Conservation (phyloP, 92 coral and sea anemone species). For the Metridium senile region DNA sequence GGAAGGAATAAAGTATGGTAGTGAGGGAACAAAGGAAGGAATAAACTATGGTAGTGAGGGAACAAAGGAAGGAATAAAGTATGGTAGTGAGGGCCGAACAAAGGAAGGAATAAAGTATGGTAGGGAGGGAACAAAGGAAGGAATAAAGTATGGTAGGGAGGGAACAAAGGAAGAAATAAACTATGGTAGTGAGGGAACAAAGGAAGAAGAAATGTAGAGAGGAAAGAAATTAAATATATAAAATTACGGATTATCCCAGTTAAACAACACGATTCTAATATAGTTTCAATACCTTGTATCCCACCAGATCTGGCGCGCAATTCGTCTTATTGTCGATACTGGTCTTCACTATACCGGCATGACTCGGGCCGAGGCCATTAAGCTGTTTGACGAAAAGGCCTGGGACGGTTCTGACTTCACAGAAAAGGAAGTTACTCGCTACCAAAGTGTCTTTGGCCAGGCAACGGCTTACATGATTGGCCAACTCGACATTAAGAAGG, state of each 20-base stretch:
- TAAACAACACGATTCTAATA: neutral
- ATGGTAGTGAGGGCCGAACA: too few relatives aligned
- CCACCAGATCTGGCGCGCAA: constrained; percentile 21
- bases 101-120: too few relatives aligned
- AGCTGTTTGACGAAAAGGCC: constrained; percentile 24
- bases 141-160: too few relatives aligned
- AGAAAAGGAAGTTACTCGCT: constrained; percentile 22
- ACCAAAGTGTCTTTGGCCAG: constrained; percentile 16
- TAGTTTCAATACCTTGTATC: too few relatives aligned
- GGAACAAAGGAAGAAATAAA: too few relatives aligned
- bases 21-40: too few relatives aligned
- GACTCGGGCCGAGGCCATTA: constrained; percentile 16
- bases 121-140: too few relatives aligned
- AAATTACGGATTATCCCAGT: neutral
- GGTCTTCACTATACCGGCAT: constrained; percentile 15
- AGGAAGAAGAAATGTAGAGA: neutral
- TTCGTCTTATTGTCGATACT: constrained; percentile 12
- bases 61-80: too few relatives aligned
- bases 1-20: too few relatives aligned
- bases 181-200: too few relatives aligned
- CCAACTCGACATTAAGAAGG: constrained; percentile 55
- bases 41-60: too few relatives aligned
- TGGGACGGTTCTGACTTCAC: constrained; percentile 24
- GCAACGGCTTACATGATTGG: constrained; percentile 44
- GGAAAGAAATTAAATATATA: neutral